Evolutionary conservation across 2,888 invertebrate species (phyloP).

Genomic region (Pseudanteris insignis): DNA sequence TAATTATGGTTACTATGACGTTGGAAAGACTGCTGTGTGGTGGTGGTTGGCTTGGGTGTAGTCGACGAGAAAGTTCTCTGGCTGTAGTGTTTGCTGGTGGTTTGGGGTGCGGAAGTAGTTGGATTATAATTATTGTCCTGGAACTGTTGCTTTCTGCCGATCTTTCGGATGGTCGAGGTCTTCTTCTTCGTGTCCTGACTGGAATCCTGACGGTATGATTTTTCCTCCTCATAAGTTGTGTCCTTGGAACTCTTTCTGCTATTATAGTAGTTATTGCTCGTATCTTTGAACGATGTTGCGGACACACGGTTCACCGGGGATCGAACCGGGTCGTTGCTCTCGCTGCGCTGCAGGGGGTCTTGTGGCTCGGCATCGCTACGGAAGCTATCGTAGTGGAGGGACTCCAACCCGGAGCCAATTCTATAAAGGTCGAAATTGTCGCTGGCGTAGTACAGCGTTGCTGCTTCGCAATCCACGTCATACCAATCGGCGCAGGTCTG

Average conservation of each 20-base stretch:
- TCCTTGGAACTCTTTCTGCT: conserved; percentile 58
- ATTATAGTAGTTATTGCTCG: conserved; percentile 55
- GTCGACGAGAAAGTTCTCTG: conserved; percentile 37
- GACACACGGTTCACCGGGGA: conserved; percentile 58
- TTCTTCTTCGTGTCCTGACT: conserved; percentile 51
- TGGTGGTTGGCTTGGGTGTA: conserved; percentile 18
- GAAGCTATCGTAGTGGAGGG: conserved; percentile 61
- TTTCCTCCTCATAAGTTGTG: conserved; percentile 61
- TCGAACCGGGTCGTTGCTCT: conserved; percentile 66
- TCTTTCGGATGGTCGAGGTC: conserved; percentile 54
- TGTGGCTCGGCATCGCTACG: conserved; percentile 62
- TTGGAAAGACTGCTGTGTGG: conserved; percentile 20
- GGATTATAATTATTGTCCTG: conserved; percentile 49
- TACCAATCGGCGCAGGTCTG: conserved; percentile 93
- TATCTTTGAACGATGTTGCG: conserved; percentile 58
- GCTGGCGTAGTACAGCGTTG: conserved; percentile 81
- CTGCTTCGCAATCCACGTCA: conserved; percentile 86
- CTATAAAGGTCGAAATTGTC: conserved; percentile 81
- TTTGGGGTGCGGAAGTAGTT: conserved; percentile 49
- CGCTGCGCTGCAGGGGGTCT: conserved; percentile 63
- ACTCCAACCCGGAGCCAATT: conserved; percentile 75
- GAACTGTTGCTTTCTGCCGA: conserved; percentile 55
- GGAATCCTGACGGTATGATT: conserved; percentile 67
- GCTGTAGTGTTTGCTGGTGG: conserved; percentile 30
- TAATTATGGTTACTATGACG: conserved; percentile 34